Base-by-base conservation (phyloP, 2,797 vertebrate species). In the Sandelia bainsii region DNA sequence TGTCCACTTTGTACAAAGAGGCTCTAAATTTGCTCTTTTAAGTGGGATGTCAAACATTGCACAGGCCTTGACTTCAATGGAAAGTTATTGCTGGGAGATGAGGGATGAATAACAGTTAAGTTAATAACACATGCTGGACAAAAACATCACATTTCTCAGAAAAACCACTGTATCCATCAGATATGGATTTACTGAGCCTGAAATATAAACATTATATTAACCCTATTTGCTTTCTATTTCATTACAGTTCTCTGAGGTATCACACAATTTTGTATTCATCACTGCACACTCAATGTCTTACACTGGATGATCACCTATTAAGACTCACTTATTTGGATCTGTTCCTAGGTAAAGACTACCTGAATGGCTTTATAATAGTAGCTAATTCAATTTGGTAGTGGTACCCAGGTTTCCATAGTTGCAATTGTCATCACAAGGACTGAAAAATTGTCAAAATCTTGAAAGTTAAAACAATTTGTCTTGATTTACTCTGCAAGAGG, bases 1-100 rank as follows among this genome's bases (percentile, higher is more conserved):
- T 54, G 53, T 44, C 53, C 59, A 63, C 37, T 63, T 59, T 53
- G 58, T 42, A 48, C 63, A 63, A 59, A 68, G 32, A 69, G 64
- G 59, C 40, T 51, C 40, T 63, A 54, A 62, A 67, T 57, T 20
- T 61, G 17, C 56, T 66, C 25, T 66, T 61, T 57, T 46, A 67
- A 53, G 19, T 62, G 54, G 25, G 45, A 77, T 67, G 29, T 46
- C 57, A 25, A 44, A 39, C 44, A 67, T 54, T 60, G n/a, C 12
- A 25, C 25, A 67, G 44, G 68, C 62, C 22, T 19, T n/a, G 67
- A 49, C 62, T 65, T 65, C n/a, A 60, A 13, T 53, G 54, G 34
- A 22, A 52, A 57, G 27, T 17, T 64, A 27, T 65, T 58, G 22
- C 17, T 3, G 6, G n/a, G 48, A 42, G 23, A 53, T 39, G 29